Evolutionary conservation across 2,113 vertebrate genomes (phyloP).

Genomic region (Amphiprion percula): DNA sequence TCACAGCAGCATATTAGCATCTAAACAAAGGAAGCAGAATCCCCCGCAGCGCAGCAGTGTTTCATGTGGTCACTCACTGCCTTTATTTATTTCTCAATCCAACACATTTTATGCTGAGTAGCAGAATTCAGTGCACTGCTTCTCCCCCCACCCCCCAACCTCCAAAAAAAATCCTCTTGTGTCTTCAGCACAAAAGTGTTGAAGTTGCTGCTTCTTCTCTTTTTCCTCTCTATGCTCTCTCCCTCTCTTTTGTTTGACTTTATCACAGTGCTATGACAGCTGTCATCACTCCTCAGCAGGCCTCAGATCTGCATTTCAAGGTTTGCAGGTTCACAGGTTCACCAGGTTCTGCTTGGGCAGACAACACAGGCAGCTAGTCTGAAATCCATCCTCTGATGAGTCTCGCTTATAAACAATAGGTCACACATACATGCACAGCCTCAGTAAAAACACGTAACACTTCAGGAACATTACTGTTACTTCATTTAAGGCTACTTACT

Average conservation of each 20-base stretch:
- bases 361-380: slow-evolving; percentile 54
- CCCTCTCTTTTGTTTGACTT: slow-evolving; percentile 72
- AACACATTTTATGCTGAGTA: slow-evolving; percentile 81
- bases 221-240: slow-evolving; percentile 50
- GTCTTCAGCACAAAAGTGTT: slow-evolving; percentile 80
- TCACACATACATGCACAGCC: slow-evolving; percentile 29
- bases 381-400: slow-evolving; percentile 50
- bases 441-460: slow-evolving; percentile 6
- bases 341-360: slow-evolving; percentile 75
- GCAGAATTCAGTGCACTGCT: slow-evolving; percentile 54
- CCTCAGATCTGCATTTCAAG: slow-evolving; percentile 85
- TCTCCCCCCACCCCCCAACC: neutral
- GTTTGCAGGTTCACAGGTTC: slow-evolving; percentile 79
- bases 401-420: slow-evolving; percentile 63
- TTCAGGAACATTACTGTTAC: slow-evolving; percentile 17
- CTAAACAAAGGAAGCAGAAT: slow-evolving; percentile 83
- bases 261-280: slow-evolving; percentile 82
- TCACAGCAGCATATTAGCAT: slow-evolving; percentile 85
- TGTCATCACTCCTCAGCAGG: slow-evolving; percentile 82
- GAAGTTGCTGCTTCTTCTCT: slow-evolving; percentile 80
- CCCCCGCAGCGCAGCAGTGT: slow-evolving; percentile 76
- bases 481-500: neutral
- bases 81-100: slow-evolving; percentile 81
- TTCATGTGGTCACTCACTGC: slow-evolving; percentile 83
- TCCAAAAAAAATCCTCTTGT: slow-evolving; percentile 43